Evolutionary conservation across 2,113 vertebrate species (phyloP).

Genomic region (Ctenodactylus gundi): DNA sequence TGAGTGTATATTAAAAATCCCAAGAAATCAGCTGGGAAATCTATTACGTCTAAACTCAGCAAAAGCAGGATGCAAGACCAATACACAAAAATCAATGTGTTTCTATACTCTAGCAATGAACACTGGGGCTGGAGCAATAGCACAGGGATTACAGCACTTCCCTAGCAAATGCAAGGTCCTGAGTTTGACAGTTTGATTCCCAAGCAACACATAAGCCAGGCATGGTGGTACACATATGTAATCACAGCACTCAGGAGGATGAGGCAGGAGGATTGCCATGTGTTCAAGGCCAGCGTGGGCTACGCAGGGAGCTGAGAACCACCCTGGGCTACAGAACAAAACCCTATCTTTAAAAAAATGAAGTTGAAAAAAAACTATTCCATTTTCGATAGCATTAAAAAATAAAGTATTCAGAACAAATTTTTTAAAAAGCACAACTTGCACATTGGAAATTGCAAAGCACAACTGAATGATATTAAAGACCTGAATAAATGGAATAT

Average conservation of each 20-base stretch:
- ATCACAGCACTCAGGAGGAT: no score
- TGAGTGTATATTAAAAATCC: neutral
- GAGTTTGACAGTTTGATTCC: no score
- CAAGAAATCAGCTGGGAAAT: neutral
- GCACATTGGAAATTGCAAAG: neutral
- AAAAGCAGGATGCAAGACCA: neutral
- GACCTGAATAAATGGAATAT: neutral
- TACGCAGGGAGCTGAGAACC: no score
- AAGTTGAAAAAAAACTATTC: conserved; percentile 5
- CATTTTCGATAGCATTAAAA: neutral
- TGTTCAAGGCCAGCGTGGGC: no score
- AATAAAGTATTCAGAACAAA: neutral
- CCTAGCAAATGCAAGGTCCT: no score
- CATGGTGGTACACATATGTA: no score
- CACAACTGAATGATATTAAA: neutral
- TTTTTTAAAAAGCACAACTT: neutral
- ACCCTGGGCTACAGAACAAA: no score
- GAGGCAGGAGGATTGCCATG: no score
- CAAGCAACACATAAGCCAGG: no score
- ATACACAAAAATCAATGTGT: neutral
- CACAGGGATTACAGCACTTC: no score
- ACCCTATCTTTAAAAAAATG: no score
- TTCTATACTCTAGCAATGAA: neutral
- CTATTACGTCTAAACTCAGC: neutral
- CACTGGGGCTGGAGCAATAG: no score